Base-by-base conservation (phyloP, 2,888 invertebrate species). In the Dastarcus helophoroides region DNA sequence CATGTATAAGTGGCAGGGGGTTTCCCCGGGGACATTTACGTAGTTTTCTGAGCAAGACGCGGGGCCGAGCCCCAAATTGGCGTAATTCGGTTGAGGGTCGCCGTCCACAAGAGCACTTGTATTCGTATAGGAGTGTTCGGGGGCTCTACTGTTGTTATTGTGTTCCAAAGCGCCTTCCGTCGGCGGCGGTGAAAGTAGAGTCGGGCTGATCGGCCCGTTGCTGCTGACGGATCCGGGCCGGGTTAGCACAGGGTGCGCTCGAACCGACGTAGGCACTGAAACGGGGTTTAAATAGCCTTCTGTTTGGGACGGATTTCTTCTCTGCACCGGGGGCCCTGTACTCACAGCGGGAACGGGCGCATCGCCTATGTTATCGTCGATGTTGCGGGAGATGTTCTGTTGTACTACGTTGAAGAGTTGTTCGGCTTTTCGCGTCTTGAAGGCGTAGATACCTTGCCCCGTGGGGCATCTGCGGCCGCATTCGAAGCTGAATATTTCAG, bases 371-470 rank as follows among this genome's bases (percentile, higher is more conserved):
- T 37, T 34, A 24, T 37, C 37, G 19, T 25, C 26, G n/a, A 30
- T 12, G 37, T 50, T 56, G 28, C 73, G 65, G 27, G 77, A 70
- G 46, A 90, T 85, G 56, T 82, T 78, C 36, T 79, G 78, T 60
- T 91, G 90, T 30, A 95, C 73, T 48, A 83, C 71, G 47, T 83
- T 79, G 62, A 94, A 94, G 23, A 95, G 67, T 37, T 79, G 69
- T 48, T 89, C 83, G 5, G 94, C 93, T 55, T 83, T 73, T 31
- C 76, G 71, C 57, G 94, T 93, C 44, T 79, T 79, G 60, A 95
- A 95, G 11, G 88, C 91, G 63, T 89, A 95, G 46, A 95, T 89
- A 4, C 94, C 94, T 40, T 86, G 80, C 0, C 95, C 95, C 2
- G 91, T 91, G 29, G 81, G 77, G 60, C 91, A 91, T 39, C 82